These are phyloP conservation scores for Zele albiditarsus DNA, from an alignment of 2,888 invertebrate species.

Conservation along the genomic window DNA sequence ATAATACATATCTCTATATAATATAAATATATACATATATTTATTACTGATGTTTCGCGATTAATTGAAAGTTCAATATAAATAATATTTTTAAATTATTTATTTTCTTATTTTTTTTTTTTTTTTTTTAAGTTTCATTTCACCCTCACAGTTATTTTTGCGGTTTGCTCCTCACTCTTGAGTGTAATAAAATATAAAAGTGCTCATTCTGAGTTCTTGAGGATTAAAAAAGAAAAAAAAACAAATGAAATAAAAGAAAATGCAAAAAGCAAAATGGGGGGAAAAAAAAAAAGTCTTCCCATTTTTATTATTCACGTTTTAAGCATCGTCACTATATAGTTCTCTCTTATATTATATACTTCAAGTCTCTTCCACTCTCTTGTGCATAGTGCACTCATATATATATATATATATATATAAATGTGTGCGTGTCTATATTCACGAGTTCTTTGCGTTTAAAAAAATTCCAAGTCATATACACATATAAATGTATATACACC, in stretches of 20 bases:
- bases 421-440: neutral
- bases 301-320: constrained; percentile 12
- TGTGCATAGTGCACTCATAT: neutral
- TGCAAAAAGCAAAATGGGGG: neutral
- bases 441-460: neutral
- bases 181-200: neutral
- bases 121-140: neutral
- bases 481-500: neutral
- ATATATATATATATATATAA: neutral
- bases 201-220: neutral
- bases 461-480: neutral
- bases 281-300: neutral
- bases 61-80: constrained; percentile 13
- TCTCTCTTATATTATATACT: constrained; percentile 9
- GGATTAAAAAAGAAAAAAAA: neutral
- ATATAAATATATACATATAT: too few relatives aligned
- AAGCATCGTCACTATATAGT: constrained; percentile 1
- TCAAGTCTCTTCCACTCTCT: neutral
- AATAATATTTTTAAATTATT: neutral
- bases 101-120: neutral
- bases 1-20: neutral
- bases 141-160: neutral
- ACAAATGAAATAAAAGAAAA: neutral
- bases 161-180: neutral
- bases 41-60: neutral